Percentiles rank a stretch among this genome's conserved stretches.
These are phyloP conservation scores for Electrona antarctica DNA, from an alignment of 2,113 vertebrate genomes.

Conservation along the genomic window DNA sequence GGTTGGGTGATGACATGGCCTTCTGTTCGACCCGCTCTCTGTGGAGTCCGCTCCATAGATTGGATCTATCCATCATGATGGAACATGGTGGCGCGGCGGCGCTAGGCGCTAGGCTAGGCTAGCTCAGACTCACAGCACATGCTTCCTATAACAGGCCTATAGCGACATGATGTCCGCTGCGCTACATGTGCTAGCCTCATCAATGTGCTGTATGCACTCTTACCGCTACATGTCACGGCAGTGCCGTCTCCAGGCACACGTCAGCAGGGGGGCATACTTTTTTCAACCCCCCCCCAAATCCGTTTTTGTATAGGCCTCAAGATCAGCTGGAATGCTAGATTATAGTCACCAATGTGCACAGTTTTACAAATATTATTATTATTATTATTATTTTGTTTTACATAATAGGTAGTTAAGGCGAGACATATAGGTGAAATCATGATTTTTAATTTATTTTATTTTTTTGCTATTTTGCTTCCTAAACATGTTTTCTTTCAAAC, in stretches of 20 bases:
- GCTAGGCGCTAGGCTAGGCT: slow-evolving; percentile 13
- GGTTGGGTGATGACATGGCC: slow-evolving; percentile 71
- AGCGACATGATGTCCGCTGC: slow-evolving; percentile 45
- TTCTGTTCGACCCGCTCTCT: slow-evolving; percentile 66
- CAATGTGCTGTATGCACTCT: slow-evolving; percentile 53
- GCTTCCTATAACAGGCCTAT: slow-evolving; percentile 34
- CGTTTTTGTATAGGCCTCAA: too few relatives aligned
- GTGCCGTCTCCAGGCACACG: not conserved
- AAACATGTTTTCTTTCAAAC: too few relatives aligned
- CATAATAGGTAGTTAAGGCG: too few relatives aligned
- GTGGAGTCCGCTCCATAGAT: slow-evolving; percentile 60
- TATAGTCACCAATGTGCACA: too few relatives aligned
- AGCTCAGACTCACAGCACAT: not conserved
- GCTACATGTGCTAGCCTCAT: slow-evolving; percentile 73
- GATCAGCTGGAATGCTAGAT: too few relatives aligned
- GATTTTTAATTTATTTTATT: too few relatives aligned
- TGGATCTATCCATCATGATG: slow-evolving; percentile 73
- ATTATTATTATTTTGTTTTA: too few relatives aligned
- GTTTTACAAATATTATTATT: too few relatives aligned
- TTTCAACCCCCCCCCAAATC: too few relatives aligned
- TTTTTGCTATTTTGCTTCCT: too few relatives aligned
- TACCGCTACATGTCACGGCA: slow-evolving; percentile 56
- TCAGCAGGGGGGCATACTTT: too few relatives aligned
- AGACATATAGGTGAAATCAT: too few relatives aligned
- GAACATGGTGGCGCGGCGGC: not conserved